Percentiles rank a stretch among this genome's conserved stretches.
Conservation (phyloP, 2,113 vertebrate genomes). For the Aviceda subcristata region DNA sequence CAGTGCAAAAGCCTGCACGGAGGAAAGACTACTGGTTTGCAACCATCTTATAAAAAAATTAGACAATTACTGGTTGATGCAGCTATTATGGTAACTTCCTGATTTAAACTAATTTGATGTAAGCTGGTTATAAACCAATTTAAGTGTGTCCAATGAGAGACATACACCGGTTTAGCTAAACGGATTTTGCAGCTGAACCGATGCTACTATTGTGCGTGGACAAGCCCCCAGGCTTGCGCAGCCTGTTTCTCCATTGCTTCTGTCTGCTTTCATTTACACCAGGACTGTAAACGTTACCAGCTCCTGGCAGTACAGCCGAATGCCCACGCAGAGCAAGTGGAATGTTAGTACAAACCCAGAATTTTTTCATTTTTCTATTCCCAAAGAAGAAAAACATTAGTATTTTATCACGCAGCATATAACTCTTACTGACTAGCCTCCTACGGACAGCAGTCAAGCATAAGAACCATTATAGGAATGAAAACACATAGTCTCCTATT, state of each 20-base stretch:
- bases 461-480: background rate
- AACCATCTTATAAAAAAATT: background rate
- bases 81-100: conserved; percentile 38
- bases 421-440: background rate
- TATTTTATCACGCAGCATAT: background rate
- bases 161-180: conserved; percentile 31
- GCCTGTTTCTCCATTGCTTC: conserved; percentile 16
- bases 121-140: conserved; percentile 57
- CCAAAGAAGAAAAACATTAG: background rate
- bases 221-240: background rate
- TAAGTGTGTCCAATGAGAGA: conserved; percentile 53
- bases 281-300: background rate
- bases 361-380: background rate
- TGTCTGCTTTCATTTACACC: conserved; percentile 37
- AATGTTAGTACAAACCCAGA: background rate
- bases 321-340: conserved; percentile 38
- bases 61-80: conserved; percentile 17
- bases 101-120: conserved; percentile 57
- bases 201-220: conserved; percentile 16
- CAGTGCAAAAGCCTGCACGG: background rate
- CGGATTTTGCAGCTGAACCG: conserved; percentile 55
- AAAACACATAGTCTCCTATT: background rate
- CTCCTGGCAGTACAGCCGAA: conserved; percentile 17
- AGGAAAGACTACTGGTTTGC: background rate
- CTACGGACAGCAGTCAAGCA: background rate